Evolutionary conservation across 2,113 vertebrate genomes (phyloP).

Genomic region (Procavia capensis): DNA sequence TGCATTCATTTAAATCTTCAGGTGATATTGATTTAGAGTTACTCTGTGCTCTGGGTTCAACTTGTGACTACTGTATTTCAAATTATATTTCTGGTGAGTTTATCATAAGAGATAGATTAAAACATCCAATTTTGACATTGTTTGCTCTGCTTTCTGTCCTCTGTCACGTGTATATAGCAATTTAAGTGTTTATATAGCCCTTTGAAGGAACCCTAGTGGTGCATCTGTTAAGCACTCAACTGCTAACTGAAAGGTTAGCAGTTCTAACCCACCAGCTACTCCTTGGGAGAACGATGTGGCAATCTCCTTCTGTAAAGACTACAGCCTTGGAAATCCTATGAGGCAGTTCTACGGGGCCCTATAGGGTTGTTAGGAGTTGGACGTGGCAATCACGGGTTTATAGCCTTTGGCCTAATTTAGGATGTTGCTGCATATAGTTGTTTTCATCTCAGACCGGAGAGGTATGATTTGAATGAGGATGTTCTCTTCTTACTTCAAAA

Average conservation of each 20-base stretch:
- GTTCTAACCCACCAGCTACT: not conserved
- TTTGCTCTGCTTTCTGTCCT: not conserved
- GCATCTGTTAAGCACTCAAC: not conserved
- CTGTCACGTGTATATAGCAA: not conserved
- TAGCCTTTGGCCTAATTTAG: not conserved
- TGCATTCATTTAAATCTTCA: not conserved
- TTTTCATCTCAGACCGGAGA: constrained; percentile 30
- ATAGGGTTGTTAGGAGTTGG: not conserved
- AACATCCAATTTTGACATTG: not conserved
- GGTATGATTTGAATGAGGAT: not conserved
- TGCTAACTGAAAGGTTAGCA: not conserved
- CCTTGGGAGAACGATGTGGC: not conserved
- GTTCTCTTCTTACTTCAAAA: not conserved
- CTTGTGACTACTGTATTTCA: constrained; percentile 1
- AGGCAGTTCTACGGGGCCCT: not conserved
- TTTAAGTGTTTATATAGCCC: not conserved
- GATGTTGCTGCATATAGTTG: not conserved
- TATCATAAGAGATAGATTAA: not conserved
- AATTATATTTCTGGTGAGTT: not conserved
- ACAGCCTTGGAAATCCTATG: not conserved
- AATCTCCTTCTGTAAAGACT: not conserved
- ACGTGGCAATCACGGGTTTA: not conserved
- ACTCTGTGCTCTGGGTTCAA: not conserved
- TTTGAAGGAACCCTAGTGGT: not conserved
- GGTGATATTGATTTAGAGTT: not conserved